These are phyloP conservation scores for Thumatha senex DNA, from an alignment of 2,888 invertebrate genomes.

Conservation along the genomic window DNA sequence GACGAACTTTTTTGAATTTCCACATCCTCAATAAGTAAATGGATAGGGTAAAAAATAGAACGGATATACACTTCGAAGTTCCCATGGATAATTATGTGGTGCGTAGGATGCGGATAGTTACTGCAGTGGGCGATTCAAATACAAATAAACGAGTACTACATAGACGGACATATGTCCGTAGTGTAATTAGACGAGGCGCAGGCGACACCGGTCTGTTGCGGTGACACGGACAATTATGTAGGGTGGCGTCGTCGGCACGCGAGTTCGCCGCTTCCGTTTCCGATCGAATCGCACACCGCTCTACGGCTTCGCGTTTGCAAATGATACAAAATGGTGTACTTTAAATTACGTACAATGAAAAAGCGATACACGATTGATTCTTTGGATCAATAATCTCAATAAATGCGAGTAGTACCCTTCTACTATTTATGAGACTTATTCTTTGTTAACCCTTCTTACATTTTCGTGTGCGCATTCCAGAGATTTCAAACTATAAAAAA, in stretches of 20 bases:
- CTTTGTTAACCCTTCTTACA: no score
- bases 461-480: no score
- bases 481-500: no score
- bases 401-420: no score
- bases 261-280: conserved; percentile 70
- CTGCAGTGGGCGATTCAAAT: conserved; percentile 4
- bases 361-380: not conserved
- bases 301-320: conserved; percentile 53
- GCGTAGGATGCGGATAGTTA: conserved; percentile 6
- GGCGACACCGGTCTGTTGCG: conserved; percentile 44
- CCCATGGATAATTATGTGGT: conserved; percentile 23
- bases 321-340: conserved; percentile 14
- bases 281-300: conserved; percentile 55
- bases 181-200: conserved; percentile 47
- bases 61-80: conserved; percentile 39
- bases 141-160: conserved; percentile 2
- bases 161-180: conserved; percentile 51
- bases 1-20: conserved; percentile 55
- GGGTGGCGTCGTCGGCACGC: conserved; percentile 53
- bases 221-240: conserved; percentile 70
- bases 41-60: conserved; percentile 43
- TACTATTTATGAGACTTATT: no score
- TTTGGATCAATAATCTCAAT: not conserved
- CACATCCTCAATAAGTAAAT: conserved; percentile 50
- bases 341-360: not conserved